These are phyloP conservation scores for Agapostemon virescens DNA, from an alignment of 2,888 invertebrate genomes.

Conservation along the genomic window DNA sequence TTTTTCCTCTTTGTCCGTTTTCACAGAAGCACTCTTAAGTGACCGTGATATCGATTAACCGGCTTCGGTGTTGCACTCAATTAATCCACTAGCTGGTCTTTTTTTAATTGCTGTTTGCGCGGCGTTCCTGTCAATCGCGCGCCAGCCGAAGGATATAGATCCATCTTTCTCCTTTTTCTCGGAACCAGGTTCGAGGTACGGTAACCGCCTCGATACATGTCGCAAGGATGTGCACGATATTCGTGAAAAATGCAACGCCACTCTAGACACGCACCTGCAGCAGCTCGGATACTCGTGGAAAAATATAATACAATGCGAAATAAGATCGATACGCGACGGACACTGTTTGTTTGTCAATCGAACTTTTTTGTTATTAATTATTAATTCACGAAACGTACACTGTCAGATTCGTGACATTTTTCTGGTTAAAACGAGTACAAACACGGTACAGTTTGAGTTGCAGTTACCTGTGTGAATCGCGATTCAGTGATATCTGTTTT, in stretches of 20 bases:
- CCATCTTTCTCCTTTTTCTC: not conserved
- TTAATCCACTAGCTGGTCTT: not conserved
- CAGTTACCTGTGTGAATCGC: not conserved
- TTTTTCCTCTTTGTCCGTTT: conserved; percentile 3
- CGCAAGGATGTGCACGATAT: not conserved
- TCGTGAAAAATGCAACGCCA: not conserved
- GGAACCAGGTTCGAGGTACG: not conserved
- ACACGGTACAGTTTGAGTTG: not conserved
- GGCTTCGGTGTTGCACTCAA: conserved; percentile 26
- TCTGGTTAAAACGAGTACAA: not conserved
- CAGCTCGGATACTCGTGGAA: too few relatives aligned
- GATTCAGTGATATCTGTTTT: too few relatives aligned
- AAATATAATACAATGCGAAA: not conserved
- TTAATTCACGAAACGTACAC: not conserved
- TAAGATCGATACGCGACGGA: too few relatives aligned
- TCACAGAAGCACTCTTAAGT: conserved; percentile 27
- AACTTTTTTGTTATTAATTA: not conserved
- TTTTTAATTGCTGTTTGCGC: not conserved
- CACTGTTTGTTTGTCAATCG: not conserved
- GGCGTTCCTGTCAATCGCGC: not conserved
- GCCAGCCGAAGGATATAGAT: not conserved
- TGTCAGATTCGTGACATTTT: not conserved
- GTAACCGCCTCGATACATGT: not conserved
- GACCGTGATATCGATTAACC: conserved; percentile 41
- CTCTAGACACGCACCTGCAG: too few relatives aligned